Base-by-base conservation (phyloP, 2,888 invertebrate species). In the Drosophila borborema region DNA sequence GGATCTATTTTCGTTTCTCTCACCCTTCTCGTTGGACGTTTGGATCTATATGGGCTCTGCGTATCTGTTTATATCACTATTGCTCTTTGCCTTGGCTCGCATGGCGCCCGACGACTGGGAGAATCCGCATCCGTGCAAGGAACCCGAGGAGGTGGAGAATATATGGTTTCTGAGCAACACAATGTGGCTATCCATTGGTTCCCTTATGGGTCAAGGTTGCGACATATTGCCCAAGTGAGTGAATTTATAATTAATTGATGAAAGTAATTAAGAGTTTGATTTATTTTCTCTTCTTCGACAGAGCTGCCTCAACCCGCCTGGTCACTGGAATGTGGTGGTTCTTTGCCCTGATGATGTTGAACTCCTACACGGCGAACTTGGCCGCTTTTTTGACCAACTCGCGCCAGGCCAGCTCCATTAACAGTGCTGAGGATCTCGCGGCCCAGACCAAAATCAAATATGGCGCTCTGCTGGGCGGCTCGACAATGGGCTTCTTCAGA, bases 371-470 rank as follows among this genome's bases (percentile, higher is more conserved):
- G 2, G 98, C 98, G 49, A 98, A 98, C 92, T 94, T 99, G 85
- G 98, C 98, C 12, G 98, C 98, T 31, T 98, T 98, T 91, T 94
- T 98, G 7, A 98, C 98, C 1, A 97, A 97, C 89, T 97, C 97
- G 43, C 95, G 97, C 41, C 92, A 92, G 84, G 93, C 86, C 0
- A 91, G 86, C 18, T 97, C 98, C 2, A 98, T 99, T 71, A 96
- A 96, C 91, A 96, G 95, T 87, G 98, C 97, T 0, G 98, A 99
- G 90, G 99, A 99, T 93, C 94, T 99, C 69, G 97, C 98, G 1
- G 95, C 96, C 89, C 99, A 99, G 93, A 97, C 96, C n/a, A 97
- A 97, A 93, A 98, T 99, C 80, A 98, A 98, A 93, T 99, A 98
- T 92, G 99, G 99, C 6, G 96, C 97, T n/a, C 94, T 98, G n/a